Conservation (phyloP, 2,113 vertebrate genomes). For the Australoheros scitulus region DNA sequence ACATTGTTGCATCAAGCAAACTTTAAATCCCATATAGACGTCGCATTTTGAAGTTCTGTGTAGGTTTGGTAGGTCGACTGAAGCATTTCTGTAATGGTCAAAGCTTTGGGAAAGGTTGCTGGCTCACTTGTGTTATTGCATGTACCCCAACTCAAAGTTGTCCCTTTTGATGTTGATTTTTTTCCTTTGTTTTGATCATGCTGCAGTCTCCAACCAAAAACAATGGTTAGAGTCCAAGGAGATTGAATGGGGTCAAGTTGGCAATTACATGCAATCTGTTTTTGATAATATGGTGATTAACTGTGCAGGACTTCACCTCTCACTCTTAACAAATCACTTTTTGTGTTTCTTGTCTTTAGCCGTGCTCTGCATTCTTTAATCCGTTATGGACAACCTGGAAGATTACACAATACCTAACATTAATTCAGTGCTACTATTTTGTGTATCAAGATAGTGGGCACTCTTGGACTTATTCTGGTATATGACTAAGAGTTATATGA, state of each 20-base stretch:
- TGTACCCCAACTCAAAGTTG: conserved; percentile 16
- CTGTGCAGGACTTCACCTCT: conserved; percentile 2
- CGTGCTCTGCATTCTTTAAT: background rate
- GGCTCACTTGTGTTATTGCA: conserved; percentile 6
- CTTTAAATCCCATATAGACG: background rate
- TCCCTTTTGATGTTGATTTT: background rate
- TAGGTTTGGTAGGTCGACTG: background rate
- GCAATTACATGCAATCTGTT: background rate
- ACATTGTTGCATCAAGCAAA: background rate
- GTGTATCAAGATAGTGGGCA: conserved; percentile 1
- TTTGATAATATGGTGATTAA: background rate
- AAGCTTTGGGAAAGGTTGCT: background rate
- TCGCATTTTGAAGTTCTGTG: conserved; percentile 29
- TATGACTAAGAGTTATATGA: conserved; percentile 4
- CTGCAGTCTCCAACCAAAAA: background rate
- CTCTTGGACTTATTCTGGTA: conserved; percentile 1
- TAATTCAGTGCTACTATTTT: conserved; percentile 11
- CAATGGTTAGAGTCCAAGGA: background rate
- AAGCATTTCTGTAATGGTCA: conserved; percentile 15
- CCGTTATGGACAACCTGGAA: conserved; percentile 12
- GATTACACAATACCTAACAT: conserved; percentile 10
- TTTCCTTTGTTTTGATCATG: background rate
- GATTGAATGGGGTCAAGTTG: background rate
- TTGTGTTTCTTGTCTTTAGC: background rate
- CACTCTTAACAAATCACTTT: background rate